These are phyloP conservation scores for Erebia epiphron DNA, from an alignment of 2,888 invertebrate genomes.

Conservation along the genomic window DNA sequence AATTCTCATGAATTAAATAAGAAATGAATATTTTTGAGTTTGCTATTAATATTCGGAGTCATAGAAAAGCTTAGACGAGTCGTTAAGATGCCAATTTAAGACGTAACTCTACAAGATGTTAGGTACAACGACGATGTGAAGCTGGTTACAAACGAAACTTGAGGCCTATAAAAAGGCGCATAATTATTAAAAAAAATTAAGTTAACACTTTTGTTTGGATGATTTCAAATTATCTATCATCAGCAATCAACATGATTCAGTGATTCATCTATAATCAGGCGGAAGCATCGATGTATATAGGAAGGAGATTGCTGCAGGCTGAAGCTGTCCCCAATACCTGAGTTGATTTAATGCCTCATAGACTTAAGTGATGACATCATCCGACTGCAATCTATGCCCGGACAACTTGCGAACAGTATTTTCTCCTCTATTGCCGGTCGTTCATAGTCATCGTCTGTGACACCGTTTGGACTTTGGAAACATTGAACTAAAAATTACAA, in stretches of 20 bases:
- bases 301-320: neutral
- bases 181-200: neutral
- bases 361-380: conserved; percentile 8
- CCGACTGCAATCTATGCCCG: conserved; percentile 3
- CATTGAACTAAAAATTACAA: neutral
- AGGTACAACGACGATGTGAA: too few species aligned
- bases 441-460: conserved; percentile 1
- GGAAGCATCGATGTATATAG: neutral
- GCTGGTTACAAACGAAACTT: too few species aligned
- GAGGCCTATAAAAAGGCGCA: too few species aligned
- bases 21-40: too few species aligned
- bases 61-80: too few species aligned
- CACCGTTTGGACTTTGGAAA: conserved; percentile 5
- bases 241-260: neutral
- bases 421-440: neutral
- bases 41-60: too few species aligned
- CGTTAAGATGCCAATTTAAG: too few species aligned
- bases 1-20: too few species aligned
- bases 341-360: conserved; percentile 14
- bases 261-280: neutral
- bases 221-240: neutral
- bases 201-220: neutral
- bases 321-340: neutral
- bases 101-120: too few species aligned
- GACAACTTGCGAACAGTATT: too few species aligned